Conservation (phyloP, 2,888 invertebrate genomes). For the Pandemis corylana region DNA sequence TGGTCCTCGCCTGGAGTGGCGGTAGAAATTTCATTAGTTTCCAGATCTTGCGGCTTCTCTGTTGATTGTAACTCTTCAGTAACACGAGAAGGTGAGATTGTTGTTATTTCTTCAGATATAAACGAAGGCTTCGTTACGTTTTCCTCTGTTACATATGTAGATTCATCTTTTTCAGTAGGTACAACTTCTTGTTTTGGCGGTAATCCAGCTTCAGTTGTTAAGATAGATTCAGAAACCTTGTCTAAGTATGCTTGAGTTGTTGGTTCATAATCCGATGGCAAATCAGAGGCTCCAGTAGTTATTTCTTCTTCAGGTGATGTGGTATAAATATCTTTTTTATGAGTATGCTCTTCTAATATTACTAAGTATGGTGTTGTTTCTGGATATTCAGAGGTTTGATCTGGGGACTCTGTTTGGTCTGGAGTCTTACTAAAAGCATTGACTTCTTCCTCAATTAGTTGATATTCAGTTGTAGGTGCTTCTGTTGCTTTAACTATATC, state of each 20-base stretch:
- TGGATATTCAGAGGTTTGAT: conserved; percentile 15
- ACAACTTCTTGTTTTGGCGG: conserved; percentile 8
- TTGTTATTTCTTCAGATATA: conserved; percentile 23
- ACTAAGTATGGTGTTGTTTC: conserved; percentile 39
- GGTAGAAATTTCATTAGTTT: conserved; percentile 37
- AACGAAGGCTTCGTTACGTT: conserved; percentile 18
- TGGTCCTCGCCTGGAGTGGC: conserved; percentile 35
- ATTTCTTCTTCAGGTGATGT: conserved; percentile 20
- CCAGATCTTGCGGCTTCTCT: conserved; percentile 28
- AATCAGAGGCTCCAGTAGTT: conserved; percentile 25
- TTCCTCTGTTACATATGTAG: conserved; percentile 5
- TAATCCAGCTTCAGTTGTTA: conserved; percentile 10
- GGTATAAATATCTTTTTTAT: conserved; percentile 38
- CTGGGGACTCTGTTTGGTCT: conserved; percentile 27
- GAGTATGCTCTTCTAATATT: conserved; percentile 38
- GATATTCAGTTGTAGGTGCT: neutral
- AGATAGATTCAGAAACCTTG: conserved; percentile 22
- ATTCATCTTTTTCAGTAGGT: conserved; percentile 23
- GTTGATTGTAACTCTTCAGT: conserved; percentile 22
- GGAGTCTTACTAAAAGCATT: conserved; percentile 27
- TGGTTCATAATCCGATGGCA: conserved; percentile 17
- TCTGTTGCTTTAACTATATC: conserved; percentile 33
- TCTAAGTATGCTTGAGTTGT: conserved; percentile 25
- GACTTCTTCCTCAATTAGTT: conserved; percentile 27
- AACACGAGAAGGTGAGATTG: conserved; percentile 16